These are phyloP conservation scores for Pelmatolapia mariae DNA, from an alignment of 2,113 vertebrate species.

Conservation along the genomic window DNA sequence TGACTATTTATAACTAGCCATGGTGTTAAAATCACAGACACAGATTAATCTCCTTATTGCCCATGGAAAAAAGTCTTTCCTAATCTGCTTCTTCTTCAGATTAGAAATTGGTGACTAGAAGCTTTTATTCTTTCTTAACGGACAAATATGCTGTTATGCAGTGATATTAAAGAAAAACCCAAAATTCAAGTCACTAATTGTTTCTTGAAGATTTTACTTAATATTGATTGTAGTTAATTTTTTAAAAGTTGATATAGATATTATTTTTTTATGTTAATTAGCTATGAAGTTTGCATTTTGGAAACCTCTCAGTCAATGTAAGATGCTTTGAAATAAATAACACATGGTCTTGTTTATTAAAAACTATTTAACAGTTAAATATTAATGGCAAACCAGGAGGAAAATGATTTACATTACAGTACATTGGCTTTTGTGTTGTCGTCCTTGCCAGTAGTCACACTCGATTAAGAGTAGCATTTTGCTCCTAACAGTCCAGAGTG, in stretches of 20 bases:
- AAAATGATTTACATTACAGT: neutral
- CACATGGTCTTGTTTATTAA: neutral
- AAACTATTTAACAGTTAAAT: neutral
- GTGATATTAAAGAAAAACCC: rapidly evolving
- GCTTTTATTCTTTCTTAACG: neutral
- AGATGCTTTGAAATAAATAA: rapidly evolving
- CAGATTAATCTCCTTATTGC: rapidly evolving
- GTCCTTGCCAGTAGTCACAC: neutral
- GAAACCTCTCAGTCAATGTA: neutral
- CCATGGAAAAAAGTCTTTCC: rapidly evolving
- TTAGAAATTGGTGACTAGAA: neutral
- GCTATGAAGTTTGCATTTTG: neutral
- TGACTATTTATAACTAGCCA: neutral
- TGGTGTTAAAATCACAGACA: neutral
- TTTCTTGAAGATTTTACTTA: neutral
- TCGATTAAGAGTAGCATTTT: rapidly evolving
- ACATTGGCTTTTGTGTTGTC: neutral
- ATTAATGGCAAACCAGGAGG: rapidly evolving
- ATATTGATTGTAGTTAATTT: neutral
- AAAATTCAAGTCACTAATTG: neutral
- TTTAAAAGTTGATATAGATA: neutral
- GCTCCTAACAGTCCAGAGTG: rapidly evolving
- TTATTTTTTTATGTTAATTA: neutral
- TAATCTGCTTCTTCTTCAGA: neutral
- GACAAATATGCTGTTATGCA: neutral